Percentiles rank a stretch among this genome's conserved stretches.
phyloP scores from a whole-genome alignment of 2,113 vertebrate genomes.

The Scolopax mira region DNA sequence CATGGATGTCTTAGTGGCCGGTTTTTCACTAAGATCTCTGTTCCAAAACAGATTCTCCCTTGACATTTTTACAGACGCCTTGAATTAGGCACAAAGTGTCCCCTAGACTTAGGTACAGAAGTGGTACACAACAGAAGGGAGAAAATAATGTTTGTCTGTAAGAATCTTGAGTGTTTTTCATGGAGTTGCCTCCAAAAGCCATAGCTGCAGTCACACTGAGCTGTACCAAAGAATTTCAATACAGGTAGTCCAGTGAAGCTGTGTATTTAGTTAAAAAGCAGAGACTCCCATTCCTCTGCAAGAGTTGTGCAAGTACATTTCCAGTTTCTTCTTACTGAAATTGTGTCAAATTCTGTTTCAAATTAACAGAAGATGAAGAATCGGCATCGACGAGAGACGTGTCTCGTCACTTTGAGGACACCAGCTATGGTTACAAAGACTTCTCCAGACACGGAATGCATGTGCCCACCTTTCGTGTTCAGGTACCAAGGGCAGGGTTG shows the following conservation, averaged over 20 bases:
- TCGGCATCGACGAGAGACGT: slow-evolving; percentile 85
- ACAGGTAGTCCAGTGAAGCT: neutral
- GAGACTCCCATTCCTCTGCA: neutral
- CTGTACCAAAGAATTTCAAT: neutral
- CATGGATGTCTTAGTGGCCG: neutral
- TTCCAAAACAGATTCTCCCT: neutral
- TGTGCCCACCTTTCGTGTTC: slow-evolving; percentile 93
- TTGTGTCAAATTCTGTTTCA: neutral
- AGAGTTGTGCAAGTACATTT: neutral
- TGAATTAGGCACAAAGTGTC: neutral
- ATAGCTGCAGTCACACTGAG: neutral
- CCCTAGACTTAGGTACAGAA: neutral
- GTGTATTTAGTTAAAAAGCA: neutral
- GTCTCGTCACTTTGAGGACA: slow-evolving; percentile 95
- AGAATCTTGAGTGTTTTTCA: neutral
- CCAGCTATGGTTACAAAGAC: slow-evolving; percentile 97
- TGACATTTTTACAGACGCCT: neutral
- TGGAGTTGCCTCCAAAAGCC: neutral
- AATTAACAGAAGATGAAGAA: slow-evolving; percentile 86
- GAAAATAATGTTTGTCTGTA: neutral
- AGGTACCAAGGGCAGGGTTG: slow-evolving; percentile 76
- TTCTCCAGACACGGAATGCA: slow-evolving; percentile 95
- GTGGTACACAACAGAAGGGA: neutral
- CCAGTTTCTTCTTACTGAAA: neutral
- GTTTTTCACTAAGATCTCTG: neutral